A percentile compares a stretch with the other conserved stretches of the same genome.
Conservation (phyloP, 2,888 invertebrate genomes). For the Protula sp. region DNA sequence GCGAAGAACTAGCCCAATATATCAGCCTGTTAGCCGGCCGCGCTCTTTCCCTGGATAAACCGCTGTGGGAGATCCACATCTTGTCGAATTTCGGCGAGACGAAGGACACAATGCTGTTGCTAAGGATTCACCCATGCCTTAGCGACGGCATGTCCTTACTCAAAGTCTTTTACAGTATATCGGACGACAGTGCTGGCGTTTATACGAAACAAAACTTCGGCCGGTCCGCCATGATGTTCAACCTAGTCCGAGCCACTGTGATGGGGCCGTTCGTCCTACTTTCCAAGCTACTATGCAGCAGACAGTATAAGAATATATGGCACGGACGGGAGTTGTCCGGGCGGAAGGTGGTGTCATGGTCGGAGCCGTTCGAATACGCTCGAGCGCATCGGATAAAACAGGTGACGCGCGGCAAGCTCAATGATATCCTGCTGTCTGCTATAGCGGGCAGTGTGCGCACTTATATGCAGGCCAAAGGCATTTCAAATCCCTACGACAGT, state of each 20-base stretch:
- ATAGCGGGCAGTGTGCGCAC: slow-evolving; percentile 57
- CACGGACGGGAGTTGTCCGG: slow-evolving; percentile 42
- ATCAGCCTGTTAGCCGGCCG: slow-evolving; percentile 54
- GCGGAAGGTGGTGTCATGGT: slow-evolving; percentile 54
- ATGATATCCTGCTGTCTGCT: slow-evolving; percentile 59
- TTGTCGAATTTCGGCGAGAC: slow-evolving; percentile 53
- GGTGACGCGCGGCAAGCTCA: slow-evolving; percentile 58
- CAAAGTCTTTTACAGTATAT: slow-evolving; percentile 48
- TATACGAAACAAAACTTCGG: slow-evolving; percentile 52
- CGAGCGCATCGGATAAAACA: slow-evolving; percentile 56
- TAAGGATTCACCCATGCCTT: slow-evolving; percentile 58
- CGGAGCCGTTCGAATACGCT: slow-evolving; percentile 55
- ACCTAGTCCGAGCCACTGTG: slow-evolving; percentile 55
- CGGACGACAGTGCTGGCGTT: slow-evolving; percentile 39
- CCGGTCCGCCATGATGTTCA: slow-evolving; percentile 52
- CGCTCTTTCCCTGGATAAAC: slow-evolving; percentile 53
- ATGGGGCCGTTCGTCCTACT: slow-evolving; percentile 57
- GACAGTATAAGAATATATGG: slow-evolving; percentile 55
- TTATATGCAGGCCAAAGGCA: slow-evolving; percentile 57
- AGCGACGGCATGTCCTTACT: slow-evolving; percentile 59
- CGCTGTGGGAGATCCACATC: slow-evolving; percentile 60
- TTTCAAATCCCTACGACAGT: slow-evolving; percentile 57
- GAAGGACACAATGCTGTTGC: slow-evolving; percentile 54
- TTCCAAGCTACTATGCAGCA: slow-evolving; percentile 54
- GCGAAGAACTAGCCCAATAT: slow-evolving; percentile 54